Evolutionary conservation across 2,888 invertebrate genomes (phyloP).

Genomic region (Furcula furcula): DNA sequence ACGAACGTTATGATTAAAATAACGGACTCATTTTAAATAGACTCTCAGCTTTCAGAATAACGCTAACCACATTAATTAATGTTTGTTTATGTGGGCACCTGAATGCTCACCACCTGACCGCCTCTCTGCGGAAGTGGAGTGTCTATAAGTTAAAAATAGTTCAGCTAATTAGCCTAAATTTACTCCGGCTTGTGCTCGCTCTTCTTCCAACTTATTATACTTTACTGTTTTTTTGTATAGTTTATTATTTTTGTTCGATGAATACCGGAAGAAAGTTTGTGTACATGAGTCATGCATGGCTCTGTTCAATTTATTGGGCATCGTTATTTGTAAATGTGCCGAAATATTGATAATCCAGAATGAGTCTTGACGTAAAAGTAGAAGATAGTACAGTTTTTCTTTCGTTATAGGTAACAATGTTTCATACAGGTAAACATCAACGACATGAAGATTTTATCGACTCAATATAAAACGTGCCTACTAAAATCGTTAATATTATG

Average conservation of each 20-base stretch:
- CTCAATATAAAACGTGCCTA: slow-evolving; percentile 2
- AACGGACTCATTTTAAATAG: slow-evolving; percentile 7
- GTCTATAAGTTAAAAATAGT: slow-evolving; percentile 47
- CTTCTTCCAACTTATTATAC: slow-evolving; percentile 7
- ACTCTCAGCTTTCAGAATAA: slow-evolving; percentile 24
- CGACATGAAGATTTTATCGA: background rate
- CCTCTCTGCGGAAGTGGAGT: slow-evolving; percentile 30
- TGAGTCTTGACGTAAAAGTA: background rate
- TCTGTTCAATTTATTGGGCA: background rate
- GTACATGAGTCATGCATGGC: slow-evolving; percentile 7
- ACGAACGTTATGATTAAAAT: slow-evolving; percentile 7
- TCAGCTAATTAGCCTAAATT: slow-evolving; percentile 47
- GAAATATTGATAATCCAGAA: background rate
- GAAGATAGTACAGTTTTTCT: background rate
- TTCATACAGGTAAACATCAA: background rate
- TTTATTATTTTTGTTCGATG: slow-evolving; percentile 5
- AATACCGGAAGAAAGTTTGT: slow-evolving; percentile 6
- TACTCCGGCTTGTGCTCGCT: slow-evolving; percentile 13
- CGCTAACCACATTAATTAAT: slow-evolving; percentile 21
- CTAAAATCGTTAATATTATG: slow-evolving; percentile 1
- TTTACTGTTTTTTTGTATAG: slow-evolving; percentile 12
- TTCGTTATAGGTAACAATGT: background rate
- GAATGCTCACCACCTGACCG: slow-evolving; percentile 34
- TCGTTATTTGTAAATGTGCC: background rate
- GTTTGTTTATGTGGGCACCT: slow-evolving; percentile 47